Percentiles rank a stretch among this genome's conserved stretches.
phyloP scores from a whole-genome alignment of 2,888 invertebrate genomes.

The Prosapia bicincta region DNA sequence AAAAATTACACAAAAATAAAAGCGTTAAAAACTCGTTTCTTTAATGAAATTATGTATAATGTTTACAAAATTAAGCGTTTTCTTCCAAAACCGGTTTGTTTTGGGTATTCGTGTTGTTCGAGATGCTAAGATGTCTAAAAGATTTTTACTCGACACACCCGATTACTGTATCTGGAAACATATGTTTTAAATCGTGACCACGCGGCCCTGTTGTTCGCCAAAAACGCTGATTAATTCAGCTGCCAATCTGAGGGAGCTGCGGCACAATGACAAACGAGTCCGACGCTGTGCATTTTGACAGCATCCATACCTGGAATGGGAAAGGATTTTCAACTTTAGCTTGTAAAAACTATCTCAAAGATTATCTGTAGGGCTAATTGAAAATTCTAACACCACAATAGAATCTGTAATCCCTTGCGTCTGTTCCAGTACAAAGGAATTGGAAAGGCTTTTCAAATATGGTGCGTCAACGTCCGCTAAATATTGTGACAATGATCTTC shows the following conservation, averaged over 20 bases:
- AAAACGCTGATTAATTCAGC: background rate
- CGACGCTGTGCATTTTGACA: background rate
- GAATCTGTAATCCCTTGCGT: background rate
- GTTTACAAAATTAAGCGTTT: too few species aligned
- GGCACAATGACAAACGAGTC: background rate
- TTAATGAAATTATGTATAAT: too few species aligned
- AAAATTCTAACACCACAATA: background rate
- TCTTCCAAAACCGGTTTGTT: too few species aligned
- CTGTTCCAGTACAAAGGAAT: background rate
- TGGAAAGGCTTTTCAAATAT: background rate
- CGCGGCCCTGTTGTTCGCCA: background rate
- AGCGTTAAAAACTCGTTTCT: too few species aligned
- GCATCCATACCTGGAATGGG: background rate
- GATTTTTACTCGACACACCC: background rate
- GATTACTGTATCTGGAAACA: background rate
- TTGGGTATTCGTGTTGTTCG: too few species aligned
- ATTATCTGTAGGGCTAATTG: background rate
- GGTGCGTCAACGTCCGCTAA: background rate
- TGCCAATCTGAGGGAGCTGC: background rate
- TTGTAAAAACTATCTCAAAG: background rate
- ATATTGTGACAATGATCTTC: background rate
- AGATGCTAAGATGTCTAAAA: too few species aligned
- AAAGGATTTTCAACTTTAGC: background rate
- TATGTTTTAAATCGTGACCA: background rate
- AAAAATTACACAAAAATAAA: too few species aligned